These are phyloP conservation scores for Drosophila robusta DNA, from an alignment of 2,888 invertebrate species.

Conservation along the genomic window DNA sequence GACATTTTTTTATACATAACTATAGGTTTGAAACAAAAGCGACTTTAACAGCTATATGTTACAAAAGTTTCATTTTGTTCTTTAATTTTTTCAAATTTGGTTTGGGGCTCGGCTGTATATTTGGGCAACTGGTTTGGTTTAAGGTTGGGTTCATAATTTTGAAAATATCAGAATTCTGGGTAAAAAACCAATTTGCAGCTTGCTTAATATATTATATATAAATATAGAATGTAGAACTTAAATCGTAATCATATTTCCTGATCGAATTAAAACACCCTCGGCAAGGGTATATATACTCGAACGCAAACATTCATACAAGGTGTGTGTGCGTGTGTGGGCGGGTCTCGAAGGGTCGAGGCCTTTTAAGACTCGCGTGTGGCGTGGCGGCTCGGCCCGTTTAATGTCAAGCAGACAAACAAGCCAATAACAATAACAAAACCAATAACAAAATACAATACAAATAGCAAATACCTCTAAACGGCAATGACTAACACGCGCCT, in stretches of 20 bases:
- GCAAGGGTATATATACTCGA: slow-evolving; percentile 1
- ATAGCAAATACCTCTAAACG: slow-evolving; percentile 53
- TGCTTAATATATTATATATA: too few relatives aligned
- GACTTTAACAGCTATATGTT: too few relatives aligned
- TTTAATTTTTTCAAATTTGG: too few relatives aligned
- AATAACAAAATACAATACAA: slow-evolving; percentile 59
- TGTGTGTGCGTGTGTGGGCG: slow-evolving; percentile 21
- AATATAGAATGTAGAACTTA: too few relatives aligned
- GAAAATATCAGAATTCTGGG: too few relatives aligned
- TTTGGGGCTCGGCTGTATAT: too few relatives aligned
- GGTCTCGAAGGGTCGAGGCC: slow-evolving; percentile 14
- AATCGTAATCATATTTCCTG: not conserved
- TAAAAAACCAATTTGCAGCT: too few relatives aligned
- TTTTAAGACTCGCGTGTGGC: slow-evolving; percentile 41
- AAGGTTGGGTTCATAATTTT: too few relatives aligned
- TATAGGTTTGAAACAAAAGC: too few relatives aligned
- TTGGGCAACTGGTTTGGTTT: too few relatives aligned
- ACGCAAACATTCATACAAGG: slow-evolving; percentile 12
- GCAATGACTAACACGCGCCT: slow-evolving; percentile 74
- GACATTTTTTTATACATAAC: too few relatives aligned
- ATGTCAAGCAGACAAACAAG: slow-evolving; percentile 68
- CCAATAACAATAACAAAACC: slow-evolving; percentile 69
- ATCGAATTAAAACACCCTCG: not conserved
- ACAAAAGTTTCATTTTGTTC: too few relatives aligned
- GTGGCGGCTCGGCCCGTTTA: slow-evolving; percentile 48